Base-by-base conservation (phyloP, 2,888 invertebrate genomes). In the Drosophila pseudotakahashii region DNA sequence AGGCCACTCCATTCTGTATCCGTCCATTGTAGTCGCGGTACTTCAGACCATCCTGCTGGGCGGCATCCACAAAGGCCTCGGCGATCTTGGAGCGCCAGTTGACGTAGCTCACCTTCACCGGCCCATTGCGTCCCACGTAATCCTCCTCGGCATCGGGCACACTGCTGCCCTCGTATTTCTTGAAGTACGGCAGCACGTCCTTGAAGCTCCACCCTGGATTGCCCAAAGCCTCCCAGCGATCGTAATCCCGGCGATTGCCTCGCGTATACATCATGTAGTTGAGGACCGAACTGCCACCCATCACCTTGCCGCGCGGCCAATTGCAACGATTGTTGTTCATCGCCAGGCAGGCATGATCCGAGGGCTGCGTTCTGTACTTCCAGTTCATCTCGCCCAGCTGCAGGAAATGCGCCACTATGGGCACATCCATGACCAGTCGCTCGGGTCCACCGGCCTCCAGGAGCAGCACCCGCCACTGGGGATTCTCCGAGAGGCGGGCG, bases 191-290 rank as follows among this genome's bases (percentile, higher is more conserved):
- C 14, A 96, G 89, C 0, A 96, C 95, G 19, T 96, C 94, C 30
- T 94, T 92, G 93, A 94, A 96, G 52, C 95, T 94, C 96, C 96
- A 96, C 0, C 95, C 96, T 0, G 93, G 91, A 89, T 96, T 96
- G 0, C 96, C 97, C 83, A 94, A 89, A 1, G 92, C 92, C 13
- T 94, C 94, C 97, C 97, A 97, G 5, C 93, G 92, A 84, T 97
- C 95, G 89, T 96, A 97, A 87, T 97, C 97, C 4, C 93, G 91
- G 0, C 93, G 93, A 79, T 95, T 93, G 11, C 96, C 96, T 71
- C 96, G 92, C 0, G 95, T 95, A 82, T 96, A 96, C 81, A 96
- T 94, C 96, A 97, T 96, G 79, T 95, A 95, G 89, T 97, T 97
- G 10, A 97, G 92, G 0, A 96, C 95, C 73, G 96, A 96, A 9